Conservation (phyloP, 2,797 vertebrate species). For the Phrynocephalus guinanensis region DNA sequence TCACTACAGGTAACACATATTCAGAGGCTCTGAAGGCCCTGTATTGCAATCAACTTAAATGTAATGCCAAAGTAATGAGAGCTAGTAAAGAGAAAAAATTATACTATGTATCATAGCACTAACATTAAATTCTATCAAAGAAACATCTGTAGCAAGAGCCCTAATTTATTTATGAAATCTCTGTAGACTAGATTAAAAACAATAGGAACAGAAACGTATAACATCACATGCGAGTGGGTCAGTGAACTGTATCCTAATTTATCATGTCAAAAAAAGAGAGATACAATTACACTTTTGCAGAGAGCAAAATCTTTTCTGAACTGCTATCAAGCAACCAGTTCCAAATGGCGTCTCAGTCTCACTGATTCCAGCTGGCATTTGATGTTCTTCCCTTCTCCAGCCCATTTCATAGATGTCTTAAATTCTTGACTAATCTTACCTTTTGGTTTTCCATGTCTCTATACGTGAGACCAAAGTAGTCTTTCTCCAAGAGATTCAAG, state of each 20-base stretch:
- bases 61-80: conserved; percentile 11
- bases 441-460: conserved; percentile 95
- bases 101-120: neutral
- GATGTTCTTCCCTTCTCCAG: neutral
- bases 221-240: neutral
- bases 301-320: conserved; percentile 23
- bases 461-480: conserved; percentile 95
- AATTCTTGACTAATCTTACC: conserved; percentile 75
- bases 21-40: neutral
- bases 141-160: neutral
- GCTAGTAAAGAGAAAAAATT: conserved; percentile 10
- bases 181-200: conserved; percentile 16
- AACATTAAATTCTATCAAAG: conserved; percentile 32
- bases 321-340: neutral
- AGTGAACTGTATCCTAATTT: conserved; percentile 21
- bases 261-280: neutral
- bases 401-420: neutral
- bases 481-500: conserved; percentile 96
- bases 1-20: neutral
- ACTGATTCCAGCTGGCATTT: neutral
- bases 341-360: neutral
- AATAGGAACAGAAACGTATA: neutral
- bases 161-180: conserved; percentile 35
- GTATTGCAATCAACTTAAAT: conserved; percentile 22
- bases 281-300: neutral